Evolutionary conservation across 2,888 invertebrate species (phyloP).

Genomic region (Cancer borealis): DNA sequence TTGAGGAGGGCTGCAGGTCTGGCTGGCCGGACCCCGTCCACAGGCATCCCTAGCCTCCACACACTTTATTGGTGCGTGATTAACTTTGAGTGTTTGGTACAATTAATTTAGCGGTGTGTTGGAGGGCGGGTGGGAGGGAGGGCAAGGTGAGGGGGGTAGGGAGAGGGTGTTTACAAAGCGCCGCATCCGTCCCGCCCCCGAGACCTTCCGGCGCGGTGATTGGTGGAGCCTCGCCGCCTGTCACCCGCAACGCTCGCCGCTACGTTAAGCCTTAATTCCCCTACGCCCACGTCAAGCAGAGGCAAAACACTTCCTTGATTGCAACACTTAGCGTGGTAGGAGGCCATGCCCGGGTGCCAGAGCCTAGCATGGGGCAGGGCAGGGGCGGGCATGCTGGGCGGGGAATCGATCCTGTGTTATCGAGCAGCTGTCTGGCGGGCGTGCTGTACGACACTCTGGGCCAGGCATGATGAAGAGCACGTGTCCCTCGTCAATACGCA

Average conservation of each 20-base stretch:
- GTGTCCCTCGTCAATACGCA: conserved; percentile 61
- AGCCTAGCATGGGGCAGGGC: neutral
- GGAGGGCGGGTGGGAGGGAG: neutral
- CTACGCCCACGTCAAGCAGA: too few species aligned
- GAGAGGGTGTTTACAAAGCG: neutral
- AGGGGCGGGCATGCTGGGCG: neutral
- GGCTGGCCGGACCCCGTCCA: neutral
- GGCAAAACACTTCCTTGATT: neutral
- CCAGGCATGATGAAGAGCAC: conserved; percentile 66
- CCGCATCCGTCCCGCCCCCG: neutral
- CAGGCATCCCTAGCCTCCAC: neutral
- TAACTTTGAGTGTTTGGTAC: conserved; percentile 20
- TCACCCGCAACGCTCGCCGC: neutral
- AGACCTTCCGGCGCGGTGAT: neutral
- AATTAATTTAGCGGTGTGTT: neutral
- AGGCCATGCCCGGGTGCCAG: neutral
- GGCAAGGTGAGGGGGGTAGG: neutral
- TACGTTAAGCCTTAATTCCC: too few species aligned
- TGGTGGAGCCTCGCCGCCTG: neutral
- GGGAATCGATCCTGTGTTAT: neutral
- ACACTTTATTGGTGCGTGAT: neutral
- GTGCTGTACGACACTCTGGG: conserved; percentile 66
- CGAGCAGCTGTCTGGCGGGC: neutral
- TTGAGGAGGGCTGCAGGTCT: neutral
- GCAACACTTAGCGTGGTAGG: neutral